Evolutionary conservation across 2,113 vertebrate species (phyloP), one percentile per base, ranked within the genome.

Genomic region (Anhinga rufa): DNA sequence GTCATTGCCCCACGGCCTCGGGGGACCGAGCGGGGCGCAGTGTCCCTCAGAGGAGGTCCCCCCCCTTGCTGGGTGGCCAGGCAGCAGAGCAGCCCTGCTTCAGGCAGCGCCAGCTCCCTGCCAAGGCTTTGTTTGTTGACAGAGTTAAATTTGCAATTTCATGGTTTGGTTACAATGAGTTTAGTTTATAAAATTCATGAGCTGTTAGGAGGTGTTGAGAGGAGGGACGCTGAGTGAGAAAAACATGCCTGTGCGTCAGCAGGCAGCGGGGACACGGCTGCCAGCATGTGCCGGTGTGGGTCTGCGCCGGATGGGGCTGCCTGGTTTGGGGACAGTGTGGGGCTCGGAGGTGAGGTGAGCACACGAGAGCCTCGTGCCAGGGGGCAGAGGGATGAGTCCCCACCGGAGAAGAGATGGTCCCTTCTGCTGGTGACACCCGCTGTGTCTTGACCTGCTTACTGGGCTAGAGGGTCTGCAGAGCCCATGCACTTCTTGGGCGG

Each of bases 141-240:
- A 22, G 93, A 96, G 90, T 94, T 95, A 83, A 93, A 92, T 96
- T 80, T 96, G 92, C 90, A 96, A 90, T 98, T 97, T 97, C 95
- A 96, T 97, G 89, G 79, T 95, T 97, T 98, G 88, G 80, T 97
- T 98, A 82, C 95, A 97, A 90, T 90, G 92, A 95, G 89, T 91
- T 95, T 75, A 91, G 81, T 92, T 96, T 96, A 93, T 96, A 92
- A 96, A 96, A 95, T 97, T 96, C 79, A 93, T 82, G 88, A 95
- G 92, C 82, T 96, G 83, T 92, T 94, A 60, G 86, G 91, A 86
- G 74, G 90, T 31, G 84, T 68, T 62, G 65, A 65, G 78, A 68
- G 76, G 51, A 68, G 58, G 62, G 52, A 29, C 0, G 7, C 5
- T 0, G 20, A 51, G 54, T 8, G 66, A 48, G 75, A 42, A 92